Evolutionary conservation across 2,888 invertebrate species (phyloP).

Genomic region (Mellilla xanthometata): DNA sequence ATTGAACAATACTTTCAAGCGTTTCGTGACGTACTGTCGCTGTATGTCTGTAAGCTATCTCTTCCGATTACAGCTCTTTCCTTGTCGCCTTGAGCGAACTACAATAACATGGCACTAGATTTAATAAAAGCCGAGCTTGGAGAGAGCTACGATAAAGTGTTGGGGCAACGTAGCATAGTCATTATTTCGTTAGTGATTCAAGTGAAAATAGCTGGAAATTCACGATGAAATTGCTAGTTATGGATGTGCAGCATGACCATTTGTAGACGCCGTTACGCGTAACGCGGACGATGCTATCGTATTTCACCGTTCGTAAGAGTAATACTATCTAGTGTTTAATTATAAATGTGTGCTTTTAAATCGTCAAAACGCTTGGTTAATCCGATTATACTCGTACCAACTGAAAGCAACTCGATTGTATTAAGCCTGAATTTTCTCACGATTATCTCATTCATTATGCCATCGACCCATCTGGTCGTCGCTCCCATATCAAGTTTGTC

Average conservation of each 20-base stretch:
- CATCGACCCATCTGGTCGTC: conserved; percentile 12
- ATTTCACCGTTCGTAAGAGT: conserved; percentile 44
- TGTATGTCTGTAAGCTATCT: conserved; percentile 41
- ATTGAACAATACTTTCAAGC: conserved; percentile 18
- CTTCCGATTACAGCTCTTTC: conserved; percentile 53
- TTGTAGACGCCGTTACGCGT: conserved; percentile 45
- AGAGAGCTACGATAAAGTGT: conserved; percentile 71
- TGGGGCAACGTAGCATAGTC: conserved; percentile 54
- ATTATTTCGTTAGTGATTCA: conserved; percentile 70
- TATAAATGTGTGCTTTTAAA: background rate
- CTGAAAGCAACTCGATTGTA: background rate
- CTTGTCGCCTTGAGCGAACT: conserved; percentile 54
- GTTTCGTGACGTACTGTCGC: conserved; percentile 34
- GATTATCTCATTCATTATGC: conserved; percentile 13
- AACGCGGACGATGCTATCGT: conserved; percentile 43
- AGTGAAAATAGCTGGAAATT: conserved; percentile 72
- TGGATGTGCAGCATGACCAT: conserved; percentile 47
- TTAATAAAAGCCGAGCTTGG: conserved; percentile 63
- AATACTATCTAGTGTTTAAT: conserved; percentile 31
- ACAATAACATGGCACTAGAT: conserved; percentile 63
- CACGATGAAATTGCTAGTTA: conserved; percentile 63
- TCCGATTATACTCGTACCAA: background rate
- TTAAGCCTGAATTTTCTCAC: conserved; percentile 11
- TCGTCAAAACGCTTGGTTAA: background rate
- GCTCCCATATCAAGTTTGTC: conserved; percentile 15